phyloP scores from a whole-genome alignment of 1,140 invertebrate genomes.

The Chlorops oryzae region DNA sequence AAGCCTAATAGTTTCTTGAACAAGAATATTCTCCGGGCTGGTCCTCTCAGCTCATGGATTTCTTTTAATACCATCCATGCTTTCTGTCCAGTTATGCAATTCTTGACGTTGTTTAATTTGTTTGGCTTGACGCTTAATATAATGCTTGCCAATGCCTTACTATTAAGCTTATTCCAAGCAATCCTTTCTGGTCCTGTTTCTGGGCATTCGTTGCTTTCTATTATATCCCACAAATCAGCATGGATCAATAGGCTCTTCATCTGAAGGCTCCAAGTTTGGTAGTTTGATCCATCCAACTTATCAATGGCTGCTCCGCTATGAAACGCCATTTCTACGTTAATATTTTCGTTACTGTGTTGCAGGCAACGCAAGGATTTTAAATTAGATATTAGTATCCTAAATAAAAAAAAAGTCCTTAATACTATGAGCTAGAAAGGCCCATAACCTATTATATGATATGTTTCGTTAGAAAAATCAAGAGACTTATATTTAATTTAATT shows the following conservation, averaged over 20 bases:
- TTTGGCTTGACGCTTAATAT: constrained; percentile 3
- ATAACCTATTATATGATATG: too few relatives aligned
- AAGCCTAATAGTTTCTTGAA: constrained; percentile 13
- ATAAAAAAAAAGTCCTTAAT: too few relatives aligned
- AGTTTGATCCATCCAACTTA: constrained; percentile 10
- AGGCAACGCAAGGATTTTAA: too few relatives aligned
- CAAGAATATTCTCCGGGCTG: constrained; percentile 9
- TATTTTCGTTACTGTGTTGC: too few relatives aligned
- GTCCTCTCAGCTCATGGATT: constrained; percentile 12
- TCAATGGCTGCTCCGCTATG: too few relatives aligned
- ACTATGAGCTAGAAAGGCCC: too few relatives aligned
- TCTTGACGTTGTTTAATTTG: constrained; percentile 12
- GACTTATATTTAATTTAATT: too few relatives aligned
- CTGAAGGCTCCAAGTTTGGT: constrained; percentile 8
- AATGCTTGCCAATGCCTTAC: constrained; percentile 8
- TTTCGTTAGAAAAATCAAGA: too few relatives aligned
- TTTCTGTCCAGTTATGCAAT: not conserved
- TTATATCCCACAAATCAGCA: not conserved
- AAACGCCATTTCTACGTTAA: too few relatives aligned
- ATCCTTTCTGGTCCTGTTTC: not conserved
- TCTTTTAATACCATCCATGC: constrained; percentile 10
- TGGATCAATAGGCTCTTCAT: constrained; percentile 5
- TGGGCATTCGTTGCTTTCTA: not conserved
- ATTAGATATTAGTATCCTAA: too few relatives aligned
- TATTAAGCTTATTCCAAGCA: not conserved